A percentile compares a stretch with the other conserved stretches of the same genome.
phyloP scores from a whole-genome alignment of 2,797 vertebrate species.

The Enteromius viviparus region DNA sequence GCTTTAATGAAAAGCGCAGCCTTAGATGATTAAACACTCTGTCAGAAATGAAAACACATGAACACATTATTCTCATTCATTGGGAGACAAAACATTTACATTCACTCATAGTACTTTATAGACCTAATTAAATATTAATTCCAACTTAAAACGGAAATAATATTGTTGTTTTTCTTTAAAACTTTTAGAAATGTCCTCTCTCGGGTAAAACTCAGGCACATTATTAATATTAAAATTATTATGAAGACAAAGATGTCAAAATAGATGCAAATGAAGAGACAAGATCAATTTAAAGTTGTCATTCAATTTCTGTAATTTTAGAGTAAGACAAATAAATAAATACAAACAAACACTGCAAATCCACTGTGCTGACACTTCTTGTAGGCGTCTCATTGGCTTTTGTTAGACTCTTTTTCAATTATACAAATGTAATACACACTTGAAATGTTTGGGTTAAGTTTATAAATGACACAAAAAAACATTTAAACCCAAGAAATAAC shows the following conservation, averaged over 20 bases:
- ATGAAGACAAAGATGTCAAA: background rate
- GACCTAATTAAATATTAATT: background rate
- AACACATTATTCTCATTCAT: background rate
- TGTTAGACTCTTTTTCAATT: background rate
- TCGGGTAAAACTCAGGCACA: background rate
- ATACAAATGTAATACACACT: background rate
- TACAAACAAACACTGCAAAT: background rate
- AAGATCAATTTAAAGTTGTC: background rate
- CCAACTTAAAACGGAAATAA: too few species aligned
- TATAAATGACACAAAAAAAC: background rate
- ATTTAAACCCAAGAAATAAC: background rate
- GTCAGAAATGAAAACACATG: background rate
- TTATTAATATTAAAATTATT: background rate
- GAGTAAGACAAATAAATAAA: background rate
- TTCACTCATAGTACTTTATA: background rate
- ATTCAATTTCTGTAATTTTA: background rate
- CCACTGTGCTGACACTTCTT: background rate
- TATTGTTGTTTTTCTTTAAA: background rate
- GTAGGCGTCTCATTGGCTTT: background rate
- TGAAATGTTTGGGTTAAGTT: too few species aligned
- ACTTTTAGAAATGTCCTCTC: background rate
- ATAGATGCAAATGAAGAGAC: background rate
- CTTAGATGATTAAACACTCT: background rate
- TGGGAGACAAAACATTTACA: background rate
- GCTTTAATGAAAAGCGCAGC: conserved; percentile 6